Evolutionary conservation across 2,888 invertebrate species (phyloP), one percentile per base, ranked within the genome.

Genomic region (Leptopilina syphax): DNA sequence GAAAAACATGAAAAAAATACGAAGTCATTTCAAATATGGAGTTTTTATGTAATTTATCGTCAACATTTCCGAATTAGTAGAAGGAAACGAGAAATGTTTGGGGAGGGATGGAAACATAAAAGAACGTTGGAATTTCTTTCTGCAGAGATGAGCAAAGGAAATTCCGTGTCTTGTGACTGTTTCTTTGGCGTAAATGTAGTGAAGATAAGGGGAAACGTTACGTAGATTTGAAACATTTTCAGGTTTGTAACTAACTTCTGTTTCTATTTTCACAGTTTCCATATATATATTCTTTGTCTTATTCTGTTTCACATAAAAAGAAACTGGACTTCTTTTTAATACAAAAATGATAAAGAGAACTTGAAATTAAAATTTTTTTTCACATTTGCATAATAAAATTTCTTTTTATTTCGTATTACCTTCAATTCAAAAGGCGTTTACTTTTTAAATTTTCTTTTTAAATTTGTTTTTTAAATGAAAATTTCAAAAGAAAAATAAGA

Each of bases 221-320:
- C 60, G 60, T 60, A 60, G 60, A 60, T 60, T 60, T 60, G 60
- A 18, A 60, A 60, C 60, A 60, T 60, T 60, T 60, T 60, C 60
- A 6, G n/a, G n/a, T 7, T 60, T 60, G 60, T 60, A 60, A 60
- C 60, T 60, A 60, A 60, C 18, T 60, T 60, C 18, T 60, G 60
- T 18, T 60, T n/a, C 60, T 60, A 18, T 60, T 60, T 60, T 60
- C 18, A 60, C 60, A 60, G 18, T 8, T 18, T 60, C n/a, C 13
- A n/a, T 13, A 57, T 13, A 57, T 13, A 57, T 18, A 60, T 50
- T 60, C 60, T 60, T 18, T 60, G 60, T 18, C 60, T 18, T n/a
- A 2, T 18, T 60, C 10, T 50, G 10, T 50, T 50, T 1, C 12
- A 50, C 12, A 50, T 50, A 50, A 10, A 50, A 10, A 10, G 9